These are phyloP conservation scores for Chelonoidis abingdonii DNA, from an alignment of 2,113 vertebrate species.

Conservation along the genomic window DNA sequence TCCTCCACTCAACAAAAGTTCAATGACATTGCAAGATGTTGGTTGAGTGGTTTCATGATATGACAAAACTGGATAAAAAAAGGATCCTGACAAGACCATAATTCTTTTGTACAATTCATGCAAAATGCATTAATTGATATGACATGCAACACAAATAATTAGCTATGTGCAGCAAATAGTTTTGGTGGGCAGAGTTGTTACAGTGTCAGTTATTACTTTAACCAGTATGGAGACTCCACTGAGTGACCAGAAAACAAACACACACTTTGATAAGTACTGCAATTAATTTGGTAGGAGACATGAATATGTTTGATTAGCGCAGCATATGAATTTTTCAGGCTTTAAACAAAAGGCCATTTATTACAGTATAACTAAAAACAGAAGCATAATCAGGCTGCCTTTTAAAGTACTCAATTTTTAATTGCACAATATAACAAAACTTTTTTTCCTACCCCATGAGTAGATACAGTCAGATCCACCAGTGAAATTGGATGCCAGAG, in stretches of 20 bases:
- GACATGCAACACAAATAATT: background rate
- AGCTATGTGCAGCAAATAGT: fast-evolving
- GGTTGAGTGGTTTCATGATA: fast-evolving
- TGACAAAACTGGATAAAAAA: background rate
- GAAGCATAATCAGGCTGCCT: background rate
- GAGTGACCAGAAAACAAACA: background rate
- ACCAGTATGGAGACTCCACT: background rate
- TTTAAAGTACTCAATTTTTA: background rate
- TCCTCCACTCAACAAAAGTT: fast-evolving
- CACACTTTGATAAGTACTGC: fast-evolving
- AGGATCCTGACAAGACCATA: fast-evolving
- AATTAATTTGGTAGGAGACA: background rate
- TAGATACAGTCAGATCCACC: fast-evolving
- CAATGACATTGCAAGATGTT: background rate
- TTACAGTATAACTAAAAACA: fast-evolving
- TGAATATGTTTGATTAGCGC: fast-evolving
- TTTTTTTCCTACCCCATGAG: background rate
- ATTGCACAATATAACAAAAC: background rate
- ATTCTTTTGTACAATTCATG: background rate
- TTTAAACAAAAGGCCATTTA: background rate
- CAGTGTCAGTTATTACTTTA: fast-evolving
- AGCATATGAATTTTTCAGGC: background rate
- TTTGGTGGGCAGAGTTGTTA: background rate
- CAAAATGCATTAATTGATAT: fast-evolving
- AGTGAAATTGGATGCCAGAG: background rate